phyloP scores from a whole-genome alignment of 1,140 invertebrate species.

The Neodiprion lecontei region DNA sequence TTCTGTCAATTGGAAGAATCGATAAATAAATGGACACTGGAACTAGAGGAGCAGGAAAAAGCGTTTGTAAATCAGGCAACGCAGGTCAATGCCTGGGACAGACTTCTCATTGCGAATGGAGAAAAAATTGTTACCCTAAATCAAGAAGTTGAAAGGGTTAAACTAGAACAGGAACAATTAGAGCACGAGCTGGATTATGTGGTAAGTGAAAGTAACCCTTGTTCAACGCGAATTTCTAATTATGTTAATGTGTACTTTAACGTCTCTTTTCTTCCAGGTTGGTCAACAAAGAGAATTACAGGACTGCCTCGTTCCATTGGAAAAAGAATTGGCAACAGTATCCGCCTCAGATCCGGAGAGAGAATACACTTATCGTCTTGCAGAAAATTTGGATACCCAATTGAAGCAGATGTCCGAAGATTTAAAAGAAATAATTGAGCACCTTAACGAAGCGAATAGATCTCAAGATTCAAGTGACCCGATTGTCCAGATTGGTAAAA shows the following conservation, averaged over 20 bases:
- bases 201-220: conserved; percentile 51
- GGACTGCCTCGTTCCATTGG: conserved; percentile 83
- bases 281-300: conserved; percentile 93
- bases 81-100: conserved; percentile 94
- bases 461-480: conserved; percentile 86
- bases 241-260: neutral
- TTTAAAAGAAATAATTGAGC: conserved; percentile 93
- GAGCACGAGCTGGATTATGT: conserved; percentile 96
- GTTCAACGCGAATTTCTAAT: neutral
- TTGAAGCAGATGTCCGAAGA: conserved; percentile 94
- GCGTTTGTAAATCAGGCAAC: conserved; percentile 93
- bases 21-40: conserved; percentile 95
- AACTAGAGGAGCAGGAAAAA: conserved; percentile 93
- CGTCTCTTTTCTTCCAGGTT: conserved; percentile 37
- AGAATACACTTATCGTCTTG: conserved; percentile 84
- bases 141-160: conserved; percentile 83
- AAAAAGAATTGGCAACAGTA: conserved; percentile 77
- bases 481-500: conserved; percentile 89
- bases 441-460: conserved; percentile 88
- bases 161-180: conserved; percentile 86
- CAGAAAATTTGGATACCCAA: conserved; percentile 91
- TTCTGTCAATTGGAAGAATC: conserved; percentile 91
- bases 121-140: conserved; percentile 91
- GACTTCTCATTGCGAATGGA: conserved; percentile 87
- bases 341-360: conserved; percentile 84